Evolutionary conservation across 2,113 vertebrate genomes (phyloP), one percentile per base, ranked within the genome.

Genomic region (Zosterops pallidus): DNA sequence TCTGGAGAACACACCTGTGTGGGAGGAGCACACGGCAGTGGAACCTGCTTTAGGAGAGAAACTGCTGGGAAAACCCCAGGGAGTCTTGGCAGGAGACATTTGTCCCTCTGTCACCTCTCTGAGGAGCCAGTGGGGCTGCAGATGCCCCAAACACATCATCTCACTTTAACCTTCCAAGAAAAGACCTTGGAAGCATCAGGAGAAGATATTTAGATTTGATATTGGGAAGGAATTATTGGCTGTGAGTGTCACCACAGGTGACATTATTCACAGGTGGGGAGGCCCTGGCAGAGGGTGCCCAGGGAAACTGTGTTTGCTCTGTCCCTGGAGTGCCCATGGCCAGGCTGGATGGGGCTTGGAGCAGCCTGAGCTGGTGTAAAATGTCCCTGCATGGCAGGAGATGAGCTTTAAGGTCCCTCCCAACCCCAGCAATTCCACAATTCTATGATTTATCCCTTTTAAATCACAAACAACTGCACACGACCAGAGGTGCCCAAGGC

Each of bases 1-100:
- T 46, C 62, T 87, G 89, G 21, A 63, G 63, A 44, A 42, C 39
- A 74, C 0, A 28, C 2, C 14, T 2, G 6, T 3, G 4, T 4
- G 33, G 16, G 9, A 47, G 67, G 50, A 57, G 20, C 56, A 12
- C 21, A 3, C 0, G 0, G 3, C 19, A 7, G 53, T 5, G 11
- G 14, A 0, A 1, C 7, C 26, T 6, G 62, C 28, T 18, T 31
- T 2, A 21, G 59, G 56, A 62, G 18, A 39, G 41, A 19, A 39
- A 17, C 25, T 18, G 31, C 26, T 14, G 44, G 23, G 16, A 62
- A 22, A 2, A 5, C 7, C n/a, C n/a, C n/a, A n/a, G n/a, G n/a
- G n/a, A n/a, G n/a, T n/a, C n/a, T n/a, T n/a, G n/a, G n/a, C n/a
- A n/a, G n/a, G n/a, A 28, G 23, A 16, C 21, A 3, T 29, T 20